Evolutionary conservation across 2,797 vertebrate genomes (phyloP).

Genomic region (Gallinago solitaria): DNA sequence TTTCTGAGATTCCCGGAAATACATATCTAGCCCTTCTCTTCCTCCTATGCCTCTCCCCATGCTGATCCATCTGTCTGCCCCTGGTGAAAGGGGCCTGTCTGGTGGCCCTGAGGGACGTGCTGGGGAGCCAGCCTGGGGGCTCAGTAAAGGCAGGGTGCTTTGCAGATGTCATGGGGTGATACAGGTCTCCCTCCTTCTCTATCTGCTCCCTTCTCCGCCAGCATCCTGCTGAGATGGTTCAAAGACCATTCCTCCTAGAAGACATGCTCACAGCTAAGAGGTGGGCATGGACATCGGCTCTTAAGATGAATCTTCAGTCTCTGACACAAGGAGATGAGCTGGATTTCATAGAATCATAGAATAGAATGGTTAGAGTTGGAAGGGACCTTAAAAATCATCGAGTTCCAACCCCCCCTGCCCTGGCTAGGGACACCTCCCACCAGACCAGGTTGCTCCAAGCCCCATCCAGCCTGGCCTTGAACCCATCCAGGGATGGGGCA

Average conservation of each 20-base stretch:
- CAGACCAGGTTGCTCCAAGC: too few species aligned
- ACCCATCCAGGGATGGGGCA: too few species aligned
- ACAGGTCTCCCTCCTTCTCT: neutral
- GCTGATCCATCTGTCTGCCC: neutral
- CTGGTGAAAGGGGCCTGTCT: neutral
- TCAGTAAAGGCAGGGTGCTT: neutral
- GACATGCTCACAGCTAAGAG: neutral
- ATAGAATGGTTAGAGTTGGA: too few species aligned
- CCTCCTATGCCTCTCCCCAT: neutral
- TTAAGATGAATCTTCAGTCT: neutral
- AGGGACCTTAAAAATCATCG: too few species aligned
- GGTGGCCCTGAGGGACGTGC: neutral
- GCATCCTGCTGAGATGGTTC: neutral
- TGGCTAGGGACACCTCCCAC: too few species aligned
- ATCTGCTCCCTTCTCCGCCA: neutral
- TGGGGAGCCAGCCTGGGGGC: neutral
- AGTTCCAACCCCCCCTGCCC: too few species aligned
- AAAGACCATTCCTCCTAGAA: neutral
- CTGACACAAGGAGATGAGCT: neutral
- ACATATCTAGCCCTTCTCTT: neutral
- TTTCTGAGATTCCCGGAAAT: neutral
- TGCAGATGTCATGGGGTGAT: neutral
- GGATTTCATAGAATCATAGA: neutral
- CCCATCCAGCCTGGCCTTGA: too few species aligned
- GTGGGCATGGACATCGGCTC: neutral